These are phyloP conservation scores for Aptenodytes forsteri DNA, from an alignment of 2,113 vertebrate species.

Conservation along the genomic window DNA sequence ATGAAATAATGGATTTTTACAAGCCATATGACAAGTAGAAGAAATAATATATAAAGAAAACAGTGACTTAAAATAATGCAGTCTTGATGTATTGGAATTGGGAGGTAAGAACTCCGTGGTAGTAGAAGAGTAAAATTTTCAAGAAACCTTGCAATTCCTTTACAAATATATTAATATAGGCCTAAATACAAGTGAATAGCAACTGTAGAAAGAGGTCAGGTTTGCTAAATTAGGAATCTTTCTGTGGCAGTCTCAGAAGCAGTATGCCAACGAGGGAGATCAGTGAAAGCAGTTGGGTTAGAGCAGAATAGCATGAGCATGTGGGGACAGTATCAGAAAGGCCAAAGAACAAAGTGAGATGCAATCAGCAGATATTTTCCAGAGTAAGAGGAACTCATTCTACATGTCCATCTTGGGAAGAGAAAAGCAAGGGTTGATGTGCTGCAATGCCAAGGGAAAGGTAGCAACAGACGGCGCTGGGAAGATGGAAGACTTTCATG, in stretches of 20 bases:
- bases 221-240: background rate
- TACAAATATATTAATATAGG: background rate
- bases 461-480: background rate
- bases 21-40: background rate
- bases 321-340: background rate
- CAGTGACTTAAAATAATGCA: background rate
- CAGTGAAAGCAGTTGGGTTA: background rate
- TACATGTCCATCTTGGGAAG: accelerated
- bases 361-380: background rate
- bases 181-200: background rate
- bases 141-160: background rate
- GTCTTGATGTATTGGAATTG: background rate
- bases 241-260: accelerated
- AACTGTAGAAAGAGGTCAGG: background rate
- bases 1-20: background rate
- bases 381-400: background rate
- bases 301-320: background rate
- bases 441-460: background rate
- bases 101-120: background rate
- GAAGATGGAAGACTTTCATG: background rate
- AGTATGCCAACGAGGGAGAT: background rate
- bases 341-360: background rate
- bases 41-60: background rate
- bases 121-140: background rate
- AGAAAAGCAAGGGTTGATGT: background rate